Evolutionary conservation across 2,113 vertebrate genomes (phyloP).

Genomic region (Hydrolagus affinis): DNA sequence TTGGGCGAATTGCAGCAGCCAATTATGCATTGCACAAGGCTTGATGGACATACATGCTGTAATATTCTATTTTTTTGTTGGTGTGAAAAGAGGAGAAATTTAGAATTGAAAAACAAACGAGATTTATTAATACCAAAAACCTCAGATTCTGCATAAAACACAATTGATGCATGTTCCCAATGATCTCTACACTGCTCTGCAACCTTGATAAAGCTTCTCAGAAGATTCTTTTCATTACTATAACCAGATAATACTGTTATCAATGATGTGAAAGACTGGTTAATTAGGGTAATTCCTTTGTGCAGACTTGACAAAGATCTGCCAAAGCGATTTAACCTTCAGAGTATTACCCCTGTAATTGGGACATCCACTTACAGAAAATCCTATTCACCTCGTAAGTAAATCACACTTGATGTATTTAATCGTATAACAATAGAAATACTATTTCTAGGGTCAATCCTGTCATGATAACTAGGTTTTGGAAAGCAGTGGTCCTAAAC

Average conservation of each 20-base stretch:
- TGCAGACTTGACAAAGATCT: conserved; percentile 33
- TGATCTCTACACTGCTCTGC: neutral
- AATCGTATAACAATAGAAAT: neutral
- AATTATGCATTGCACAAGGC: too few species aligned
- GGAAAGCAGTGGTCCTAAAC: neutral
- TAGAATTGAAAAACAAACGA: neutral
- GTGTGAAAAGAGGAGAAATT: neutral
- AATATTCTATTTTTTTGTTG: too few species aligned
- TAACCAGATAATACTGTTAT: neutral
- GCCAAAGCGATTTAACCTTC: conserved; percentile 47
- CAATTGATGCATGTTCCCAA: neutral
- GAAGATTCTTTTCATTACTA: neutral
- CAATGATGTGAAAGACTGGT: conserved; percentile 42
- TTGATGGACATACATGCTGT: too few species aligned
- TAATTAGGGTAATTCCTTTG: conserved; percentile 45
- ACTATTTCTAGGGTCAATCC: neutral
- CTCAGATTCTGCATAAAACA: neutral
- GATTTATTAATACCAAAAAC: neutral
- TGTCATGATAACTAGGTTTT: neutral
- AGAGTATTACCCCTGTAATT: conserved; percentile 42
- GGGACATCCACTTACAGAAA: conserved; percentile 37
- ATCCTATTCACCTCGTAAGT: neutral
- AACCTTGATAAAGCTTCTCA: conserved; percentile 6
- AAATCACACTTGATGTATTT: neutral
- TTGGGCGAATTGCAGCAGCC: too few species aligned